Evolutionary conservation across 1,140 invertebrate genomes (phyloP).

Genomic region (Scylla paramamosain): DNA sequence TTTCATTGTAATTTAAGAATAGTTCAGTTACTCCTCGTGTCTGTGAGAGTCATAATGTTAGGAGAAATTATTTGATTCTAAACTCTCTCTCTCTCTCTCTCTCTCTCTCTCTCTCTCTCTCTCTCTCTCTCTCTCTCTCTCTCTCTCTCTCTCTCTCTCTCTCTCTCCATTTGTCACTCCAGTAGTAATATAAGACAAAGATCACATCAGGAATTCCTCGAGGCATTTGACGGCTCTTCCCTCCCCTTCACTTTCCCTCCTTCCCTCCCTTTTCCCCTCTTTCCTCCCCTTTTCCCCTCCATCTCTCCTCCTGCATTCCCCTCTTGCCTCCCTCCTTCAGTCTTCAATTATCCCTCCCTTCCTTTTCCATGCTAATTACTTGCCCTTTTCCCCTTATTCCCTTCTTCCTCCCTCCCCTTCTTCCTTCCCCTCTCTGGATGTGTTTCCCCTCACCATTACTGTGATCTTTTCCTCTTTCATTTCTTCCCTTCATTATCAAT

Average conservation of each 20-base stretch:
- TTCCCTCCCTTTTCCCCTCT: neutral
- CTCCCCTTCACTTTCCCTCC: neutral
- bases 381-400: neutral
- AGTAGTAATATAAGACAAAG: neutral
- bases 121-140: constrained; percentile 41
- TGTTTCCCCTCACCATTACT: neutral
- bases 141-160: constrained; percentile 27
- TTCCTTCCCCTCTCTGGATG: neutral
- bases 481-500: constrained; percentile 10
- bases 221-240: neutral
- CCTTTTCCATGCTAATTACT: constrained; percentile 31
- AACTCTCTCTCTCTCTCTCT: no score
- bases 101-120: neutral
- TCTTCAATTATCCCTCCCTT: neutral
- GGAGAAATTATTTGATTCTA: no score
- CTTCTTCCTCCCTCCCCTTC: neutral
- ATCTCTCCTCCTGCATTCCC: neutral
- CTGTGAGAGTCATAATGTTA: no score
- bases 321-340: neutral
- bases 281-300: neutral
- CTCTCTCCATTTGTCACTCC: neutral
- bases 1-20: no score
- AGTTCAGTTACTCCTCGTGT: no score
- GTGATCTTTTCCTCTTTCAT: neutral
- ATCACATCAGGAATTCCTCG: constrained; percentile 24